Conservation (phyloP, 2,888 invertebrate species). For the Falcaria lacertinaria region DNA sequence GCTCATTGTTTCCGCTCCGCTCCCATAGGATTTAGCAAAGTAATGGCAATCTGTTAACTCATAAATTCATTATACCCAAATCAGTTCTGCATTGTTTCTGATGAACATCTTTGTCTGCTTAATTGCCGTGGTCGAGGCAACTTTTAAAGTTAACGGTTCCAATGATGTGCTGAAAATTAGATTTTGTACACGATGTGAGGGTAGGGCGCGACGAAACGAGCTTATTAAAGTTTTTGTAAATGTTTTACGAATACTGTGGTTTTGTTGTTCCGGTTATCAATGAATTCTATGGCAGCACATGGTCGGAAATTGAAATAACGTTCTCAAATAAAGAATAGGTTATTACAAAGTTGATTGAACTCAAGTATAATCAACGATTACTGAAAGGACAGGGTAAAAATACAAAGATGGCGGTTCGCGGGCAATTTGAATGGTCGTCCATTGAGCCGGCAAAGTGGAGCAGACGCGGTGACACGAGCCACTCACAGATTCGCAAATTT, state of each 20-base stretch:
- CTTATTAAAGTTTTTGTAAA: slow-evolving; percentile 42
- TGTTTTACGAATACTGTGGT: slow-evolving; percentile 22
- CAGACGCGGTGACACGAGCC: slow-evolving; percentile 66
- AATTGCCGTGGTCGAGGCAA: slow-evolving; percentile 55
- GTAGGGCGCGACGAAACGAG: slow-evolving; percentile 48
- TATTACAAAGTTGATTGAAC: slow-evolving; percentile 48
- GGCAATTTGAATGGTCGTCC: slow-evolving; percentile 57
- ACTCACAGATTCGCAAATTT: slow-evolving; percentile 43
- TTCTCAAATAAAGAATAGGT: no score
- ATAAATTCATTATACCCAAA: slow-evolving; percentile 59
- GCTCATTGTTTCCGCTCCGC: slow-evolving; percentile 59
- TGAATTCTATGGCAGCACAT: slow-evolving; percentile 26
- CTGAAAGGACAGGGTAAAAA: slow-evolving; percentile 49
- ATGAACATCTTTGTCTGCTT: slow-evolving; percentile 70
- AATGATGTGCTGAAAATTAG: slow-evolving; percentile 55
- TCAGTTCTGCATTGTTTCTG: slow-evolving; percentile 72
- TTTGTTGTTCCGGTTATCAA: slow-evolving; percentile 14
- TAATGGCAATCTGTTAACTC: slow-evolving; percentile 56
- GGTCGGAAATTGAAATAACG: slow-evolving; percentile 41
- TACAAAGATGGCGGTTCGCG: slow-evolving; percentile 49
- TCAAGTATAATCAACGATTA: slow-evolving; percentile 46
- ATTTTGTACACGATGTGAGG: slow-evolving; percentile 50
- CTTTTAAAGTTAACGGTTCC: slow-evolving; percentile 40
- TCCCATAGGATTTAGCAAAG: slow-evolving; percentile 49
- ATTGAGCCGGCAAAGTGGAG: slow-evolving; percentile 61